Evolutionary conservation across 2,797 vertebrate genomes (phyloP).

Genomic region (Ficedula albicollis): DNA sequence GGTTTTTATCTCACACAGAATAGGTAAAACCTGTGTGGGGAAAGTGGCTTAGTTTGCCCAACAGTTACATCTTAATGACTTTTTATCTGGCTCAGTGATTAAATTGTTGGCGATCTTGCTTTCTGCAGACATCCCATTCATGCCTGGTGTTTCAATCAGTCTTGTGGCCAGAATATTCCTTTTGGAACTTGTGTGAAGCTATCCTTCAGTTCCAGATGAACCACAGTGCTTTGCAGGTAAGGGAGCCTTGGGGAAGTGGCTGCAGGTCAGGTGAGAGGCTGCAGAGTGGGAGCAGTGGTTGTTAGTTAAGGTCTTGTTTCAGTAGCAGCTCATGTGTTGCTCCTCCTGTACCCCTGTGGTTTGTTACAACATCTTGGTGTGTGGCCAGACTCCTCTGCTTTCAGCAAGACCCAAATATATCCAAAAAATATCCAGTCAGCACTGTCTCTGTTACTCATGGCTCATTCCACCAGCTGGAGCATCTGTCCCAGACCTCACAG

Average conservation of each 20-base stretch:
- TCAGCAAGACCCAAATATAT: neutral
- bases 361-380: neutral
- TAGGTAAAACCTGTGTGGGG: neutral
- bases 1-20: neutral
- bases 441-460: neutral
- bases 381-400: neutral
- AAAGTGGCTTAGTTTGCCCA: neutral
- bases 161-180: constrained; percentile 96
- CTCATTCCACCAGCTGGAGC: neutral
- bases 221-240: constrained; percentile 90
- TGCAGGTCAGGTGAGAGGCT: neutral
- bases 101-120: constrained; percentile 19
- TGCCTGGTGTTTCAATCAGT: constrained; percentile 95
- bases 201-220: constrained; percentile 92
- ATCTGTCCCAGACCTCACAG: neutral
- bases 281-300: neutral
- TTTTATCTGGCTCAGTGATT: neutral
- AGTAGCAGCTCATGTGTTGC: neutral
- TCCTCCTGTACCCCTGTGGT: neutral
- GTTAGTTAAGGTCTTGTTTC: neutral
- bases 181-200: constrained; percentile 98
- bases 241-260: neutral
- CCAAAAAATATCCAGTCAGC: neutral
- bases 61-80: neutral
- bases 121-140: constrained; percentile 90